Evolutionary conservation across 1,140 invertebrate species (phyloP), one percentile per base, ranked within the genome.

Genomic region (Cherax quadricarinatus): DNA sequence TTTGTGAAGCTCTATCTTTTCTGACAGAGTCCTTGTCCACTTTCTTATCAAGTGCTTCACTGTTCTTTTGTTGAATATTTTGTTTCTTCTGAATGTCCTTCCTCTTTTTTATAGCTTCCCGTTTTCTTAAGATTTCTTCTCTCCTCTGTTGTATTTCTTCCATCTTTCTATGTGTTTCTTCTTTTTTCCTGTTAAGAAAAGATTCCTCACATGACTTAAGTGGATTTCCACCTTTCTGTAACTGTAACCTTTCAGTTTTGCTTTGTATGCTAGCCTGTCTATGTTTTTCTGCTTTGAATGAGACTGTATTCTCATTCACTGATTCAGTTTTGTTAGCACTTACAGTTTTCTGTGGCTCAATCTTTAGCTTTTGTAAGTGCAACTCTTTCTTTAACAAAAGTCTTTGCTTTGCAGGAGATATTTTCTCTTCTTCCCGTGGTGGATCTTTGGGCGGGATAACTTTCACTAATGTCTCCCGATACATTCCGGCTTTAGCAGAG

Each of bases 391-490:
- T 90, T 75, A 16, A 9, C 21, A 75, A 75, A 4, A 48, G 48
- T 41, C 81, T 90, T 48, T 51, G 49, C 12, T 90, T 83, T 16
- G 48, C 75, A 30, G 85, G 84, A 4, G 83, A 51, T 24, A 79
- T 16, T 57, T 86, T 91, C 30, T 91, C 90, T 14, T 91, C 90
- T n/a, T 86, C 90, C 70, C 75, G 53, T 4, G 90, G 90, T 41
- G 90, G 84, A 30, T 91, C 84, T 41, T 70, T 91, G 4, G 90
- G 75, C 10, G 84, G 84, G 49, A 91, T 91, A n/a, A 91, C 90
- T 70, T 86, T 91, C 41, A 91, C 85, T 12, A 87, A 24, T 0
- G 90, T 66, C 51, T 91, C 90, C 48, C 79, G 80, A 48, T 70
- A 75, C 78, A 86, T 86, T 14, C 84, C 83, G 4, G 84, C 53